These are phyloP conservation scores for Choloepus didactylus DNA, from an alignment of 2,797 vertebrate species.

Conservation along the genomic window DNA sequence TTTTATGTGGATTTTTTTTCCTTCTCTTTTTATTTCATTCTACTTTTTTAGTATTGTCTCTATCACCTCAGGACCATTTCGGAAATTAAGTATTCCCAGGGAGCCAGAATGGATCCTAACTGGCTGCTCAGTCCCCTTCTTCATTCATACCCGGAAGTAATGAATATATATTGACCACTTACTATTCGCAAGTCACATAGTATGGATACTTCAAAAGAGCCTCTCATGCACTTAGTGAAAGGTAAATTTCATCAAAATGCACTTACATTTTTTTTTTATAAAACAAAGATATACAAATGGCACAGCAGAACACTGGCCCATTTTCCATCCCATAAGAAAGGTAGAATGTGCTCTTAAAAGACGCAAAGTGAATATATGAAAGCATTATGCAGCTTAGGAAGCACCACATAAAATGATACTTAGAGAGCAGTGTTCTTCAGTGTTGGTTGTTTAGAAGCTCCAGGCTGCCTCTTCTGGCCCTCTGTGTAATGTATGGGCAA, in stretches of 20 bases:
- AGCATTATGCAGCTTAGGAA: conserved; percentile 49
- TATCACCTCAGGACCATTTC: background rate
- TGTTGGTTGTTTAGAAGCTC: background rate
- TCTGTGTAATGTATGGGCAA: conserved; percentile 58
- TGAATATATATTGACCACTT: conserved; percentile 29
- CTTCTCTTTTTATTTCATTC: conserved; percentile 24
- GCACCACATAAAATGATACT: conserved; percentile 61
- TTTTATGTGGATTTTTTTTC: background rate
- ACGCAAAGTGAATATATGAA: conserved; percentile 15
- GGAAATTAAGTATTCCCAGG: conserved; percentile 19
- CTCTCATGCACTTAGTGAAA: background rate
- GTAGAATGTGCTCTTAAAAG: conserved; percentile 9
- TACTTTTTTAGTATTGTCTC: background rate
- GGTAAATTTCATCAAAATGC: background rate
- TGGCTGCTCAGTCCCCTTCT: background rate
- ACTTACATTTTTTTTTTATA: conserved; percentile 39
- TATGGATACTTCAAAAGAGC: background rate
- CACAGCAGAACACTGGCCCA: conserved; percentile 24
- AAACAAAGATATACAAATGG: conserved; percentile 29
- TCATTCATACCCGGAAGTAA: conserved; percentile 28
- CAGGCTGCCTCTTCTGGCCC: conserved; percentile 35
- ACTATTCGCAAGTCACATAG: background rate
- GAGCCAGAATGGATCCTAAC: conserved; percentile 3
- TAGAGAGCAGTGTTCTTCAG: background rate
- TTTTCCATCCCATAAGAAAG: conserved; percentile 42